Conservation (phyloP, 2,113 vertebrate species). For the Phyllopteryx taeniolatus region DNA sequence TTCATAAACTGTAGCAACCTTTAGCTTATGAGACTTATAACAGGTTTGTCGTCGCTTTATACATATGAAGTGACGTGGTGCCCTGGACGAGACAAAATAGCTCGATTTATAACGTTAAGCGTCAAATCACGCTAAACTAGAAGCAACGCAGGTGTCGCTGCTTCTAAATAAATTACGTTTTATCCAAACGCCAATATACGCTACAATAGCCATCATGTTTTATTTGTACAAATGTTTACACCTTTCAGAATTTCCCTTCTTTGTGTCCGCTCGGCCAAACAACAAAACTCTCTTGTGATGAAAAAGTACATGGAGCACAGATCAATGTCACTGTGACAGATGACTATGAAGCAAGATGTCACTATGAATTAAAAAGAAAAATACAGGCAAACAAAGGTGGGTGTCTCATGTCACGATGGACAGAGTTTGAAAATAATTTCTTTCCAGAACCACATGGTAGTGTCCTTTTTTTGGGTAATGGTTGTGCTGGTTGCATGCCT, state of each 20-base stretch:
- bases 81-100: too few species aligned
- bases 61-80: too few species aligned
- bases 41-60: too few species aligned
- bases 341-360: slow-evolving; percentile 45
- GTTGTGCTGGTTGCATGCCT: slow-evolving; percentile 36
- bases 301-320: slow-evolving; percentile 44
- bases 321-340: slow-evolving; percentile 47
- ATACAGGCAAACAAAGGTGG: slow-evolving; percentile 40
- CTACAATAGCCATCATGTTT: slow-evolving; percentile 28
- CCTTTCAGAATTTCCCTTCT: slow-evolving; percentile 22
- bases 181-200: too few species aligned
- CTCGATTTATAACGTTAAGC: too few species aligned
- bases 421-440: slow-evolving; percentile 39
- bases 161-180: too few species aligned
- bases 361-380: slow-evolving; percentile 17
- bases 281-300: slow-evolving; percentile 43
- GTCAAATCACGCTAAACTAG: too few species aligned
- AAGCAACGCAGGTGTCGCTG: too few species aligned
- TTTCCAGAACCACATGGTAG: slow-evolving; percentile 28
- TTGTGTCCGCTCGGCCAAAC: slow-evolving; percentile 25
- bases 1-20: too few species aligned
- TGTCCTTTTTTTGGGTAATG: slow-evolving; percentile 39
- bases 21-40: too few species aligned
- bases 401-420: slow-evolving; percentile 39
- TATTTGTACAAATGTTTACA: slow-evolving; percentile 43